Conservation (phyloP, 37 sponge, comb jelly and placozoan species). For the Aplysina aerophoba region DNA sequence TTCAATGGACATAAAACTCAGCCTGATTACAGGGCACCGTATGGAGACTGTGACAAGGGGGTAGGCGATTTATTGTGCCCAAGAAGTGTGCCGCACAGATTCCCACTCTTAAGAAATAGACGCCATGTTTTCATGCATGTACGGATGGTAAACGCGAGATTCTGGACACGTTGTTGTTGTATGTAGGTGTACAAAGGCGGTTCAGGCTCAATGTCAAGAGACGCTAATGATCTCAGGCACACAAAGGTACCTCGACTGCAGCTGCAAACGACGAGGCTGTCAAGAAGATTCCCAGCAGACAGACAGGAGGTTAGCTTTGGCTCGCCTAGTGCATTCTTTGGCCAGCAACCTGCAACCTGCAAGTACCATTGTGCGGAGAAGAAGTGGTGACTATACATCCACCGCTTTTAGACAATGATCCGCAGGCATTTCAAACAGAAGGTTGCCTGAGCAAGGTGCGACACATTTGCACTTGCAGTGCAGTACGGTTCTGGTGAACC, state of each 20-base stretch:
- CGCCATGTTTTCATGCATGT: neutral
- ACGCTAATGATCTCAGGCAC: neutral
- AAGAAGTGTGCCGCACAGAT: neutral
- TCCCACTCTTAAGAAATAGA: neutral
- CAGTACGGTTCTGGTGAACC: conserved; percentile 35
- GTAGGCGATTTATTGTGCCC: neutral
- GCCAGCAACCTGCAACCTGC: conserved; percentile 1
- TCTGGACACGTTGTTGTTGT: neutral
- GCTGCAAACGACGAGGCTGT: neutral
- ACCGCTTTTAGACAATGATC: neutral
- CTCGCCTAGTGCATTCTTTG: neutral
- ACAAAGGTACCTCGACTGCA: neutral
- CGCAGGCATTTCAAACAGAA: neutral
- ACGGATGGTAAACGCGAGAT: neutral
- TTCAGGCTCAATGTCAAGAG: conserved; percentile 7
- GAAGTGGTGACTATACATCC: neutral
- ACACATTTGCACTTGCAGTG: conserved; percentile 12
- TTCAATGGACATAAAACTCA: neutral
- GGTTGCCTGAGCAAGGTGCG: neutral
- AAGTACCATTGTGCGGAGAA: conserved; percentile 3
- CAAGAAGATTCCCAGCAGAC: neutral
- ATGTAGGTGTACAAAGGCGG: neutral
- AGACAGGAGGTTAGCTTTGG: neutral
- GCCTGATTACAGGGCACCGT: neutral
- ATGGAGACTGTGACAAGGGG: neutral